Conservation (phyloP, 2,113 vertebrate species). For the Oryctolagus cuniculus region DNA sequence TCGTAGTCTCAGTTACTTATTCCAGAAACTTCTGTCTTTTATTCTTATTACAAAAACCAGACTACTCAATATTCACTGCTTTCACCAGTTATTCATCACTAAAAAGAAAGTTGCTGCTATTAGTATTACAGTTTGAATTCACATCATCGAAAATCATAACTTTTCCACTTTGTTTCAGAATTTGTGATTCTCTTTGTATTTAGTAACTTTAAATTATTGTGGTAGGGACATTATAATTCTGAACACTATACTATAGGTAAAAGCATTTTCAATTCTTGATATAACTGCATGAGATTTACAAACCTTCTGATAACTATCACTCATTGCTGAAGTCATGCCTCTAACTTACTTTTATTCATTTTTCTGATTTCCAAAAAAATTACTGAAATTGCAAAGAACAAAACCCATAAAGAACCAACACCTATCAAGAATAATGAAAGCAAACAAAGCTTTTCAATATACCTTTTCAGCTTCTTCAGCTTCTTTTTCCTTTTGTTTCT, state of each 20-base stretch:
- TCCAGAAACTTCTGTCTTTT: not conserved
- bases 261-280: constrained; percentile 39
- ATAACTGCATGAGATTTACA: constrained; percentile 1
- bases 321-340: not conserved
- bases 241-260: not conserved
- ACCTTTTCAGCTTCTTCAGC: constrained; percentile 99
- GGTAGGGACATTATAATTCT: not conserved
- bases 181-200: constrained; percentile 16
- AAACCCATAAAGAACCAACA: not conserved
- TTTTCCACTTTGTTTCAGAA: constrained; percentile 33
- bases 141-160: not conserved
- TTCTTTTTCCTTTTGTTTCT: constrained; percentile 93
- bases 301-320: not conserved
- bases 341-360: constrained; percentile 21
- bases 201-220: not conserved
- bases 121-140: not conserved
- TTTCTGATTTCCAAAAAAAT: constrained; percentile 30
- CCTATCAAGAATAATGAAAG: not conserved
- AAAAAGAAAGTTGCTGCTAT: not conserved
- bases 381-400: not conserved
- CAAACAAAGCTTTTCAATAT: constrained; percentile 38
- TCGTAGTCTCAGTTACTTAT: not conserved
- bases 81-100: not conserved
- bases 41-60: constrained; percentile 45
- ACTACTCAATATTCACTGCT: not conserved